Conservation (phyloP, 2,888 invertebrate species). For the Calliphora vomitoria region DNA sequence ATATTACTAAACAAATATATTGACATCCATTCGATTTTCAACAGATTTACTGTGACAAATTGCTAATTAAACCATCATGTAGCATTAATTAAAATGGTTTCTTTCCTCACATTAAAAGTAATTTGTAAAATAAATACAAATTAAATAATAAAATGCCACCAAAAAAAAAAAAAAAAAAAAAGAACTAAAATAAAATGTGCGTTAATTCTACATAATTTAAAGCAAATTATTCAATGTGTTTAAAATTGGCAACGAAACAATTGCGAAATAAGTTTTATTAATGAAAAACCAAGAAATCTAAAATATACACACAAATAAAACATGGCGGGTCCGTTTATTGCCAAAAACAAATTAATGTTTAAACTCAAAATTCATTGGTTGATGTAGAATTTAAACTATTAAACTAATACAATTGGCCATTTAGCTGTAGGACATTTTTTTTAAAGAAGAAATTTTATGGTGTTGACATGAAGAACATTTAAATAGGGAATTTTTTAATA, state of each 20-base stretch:
- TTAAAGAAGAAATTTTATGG: too few species aligned
- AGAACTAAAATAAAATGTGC: conserved; percentile 36
- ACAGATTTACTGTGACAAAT: conserved; percentile 35
- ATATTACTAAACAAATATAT: neutral
- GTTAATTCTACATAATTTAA: conserved; percentile 61
- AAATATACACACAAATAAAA: conserved; percentile 20
- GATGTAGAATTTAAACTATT: conserved; percentile 37
- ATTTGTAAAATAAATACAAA: conserved; percentile 61
- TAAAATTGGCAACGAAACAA: conserved; percentile 36
- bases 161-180: conserved; percentile 20
- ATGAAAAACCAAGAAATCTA: neutral
- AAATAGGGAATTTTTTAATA: too few species aligned
- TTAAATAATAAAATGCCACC: neutral
- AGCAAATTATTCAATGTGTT: conserved; percentile 69
- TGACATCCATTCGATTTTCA: conserved; percentile 31
- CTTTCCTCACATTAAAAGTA: conserved; percentile 29
- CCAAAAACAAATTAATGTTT: conserved; percentile 42
- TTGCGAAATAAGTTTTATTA: conserved; percentile 45
- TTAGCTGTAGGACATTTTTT: neutral
- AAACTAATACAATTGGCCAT: conserved; percentile 51
- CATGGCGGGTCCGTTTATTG: conserved; percentile 16
- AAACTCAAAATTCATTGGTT: conserved; percentile 38
- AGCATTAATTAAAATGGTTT: conserved; percentile 69
- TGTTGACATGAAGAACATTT: neutral
- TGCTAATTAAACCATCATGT: conserved; percentile 51